Evolutionary conservation across 2,113 vertebrate genomes (phyloP).

Genomic region (Zosterops japonicus): DNA sequence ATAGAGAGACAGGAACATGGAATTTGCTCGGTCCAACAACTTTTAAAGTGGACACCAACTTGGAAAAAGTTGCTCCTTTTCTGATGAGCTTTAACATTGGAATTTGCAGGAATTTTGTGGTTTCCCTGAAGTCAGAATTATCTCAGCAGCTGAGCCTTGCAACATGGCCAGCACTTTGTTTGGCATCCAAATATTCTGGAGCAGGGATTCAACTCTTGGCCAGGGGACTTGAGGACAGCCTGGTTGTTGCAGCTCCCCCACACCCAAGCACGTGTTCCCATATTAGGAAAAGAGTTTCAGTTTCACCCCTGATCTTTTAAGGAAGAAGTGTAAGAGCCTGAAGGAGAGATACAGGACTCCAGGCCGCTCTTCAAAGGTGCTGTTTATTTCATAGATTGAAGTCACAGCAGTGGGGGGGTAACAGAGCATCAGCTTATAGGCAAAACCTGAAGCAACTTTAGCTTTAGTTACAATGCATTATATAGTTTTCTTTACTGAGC

Average conservation of each 20-base stretch:
- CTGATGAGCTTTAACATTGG: background rate
- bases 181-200: background rate
- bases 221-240: background rate
- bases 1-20: background rate
- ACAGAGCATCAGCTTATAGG: too few relatives aligned
- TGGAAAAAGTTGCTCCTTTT: background rate
- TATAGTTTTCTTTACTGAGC: too few relatives aligned
- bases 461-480: too few relatives aligned
- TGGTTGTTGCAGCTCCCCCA: background rate
- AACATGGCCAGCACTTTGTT: rapidly evolving
- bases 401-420: too few relatives aligned
- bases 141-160: background rate
- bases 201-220: background rate
- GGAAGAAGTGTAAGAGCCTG: too few relatives aligned
- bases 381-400: too few relatives aligned
- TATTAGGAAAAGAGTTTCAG: too few relatives aligned
- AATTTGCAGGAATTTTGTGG: rapidly evolving
- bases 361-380: too few relatives aligned
- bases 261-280: too few relatives aligned
- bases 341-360: too few relatives aligned
- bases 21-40: background rate
- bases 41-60: background rate
- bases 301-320: too few relatives aligned
- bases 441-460: too few relatives aligned
- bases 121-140: background rate